A percentile compares a stretch with the other conserved stretches of the same genome.
Conservation (phyloP, 1,140 invertebrate genomes). For the Drosophila azteca region DNA sequence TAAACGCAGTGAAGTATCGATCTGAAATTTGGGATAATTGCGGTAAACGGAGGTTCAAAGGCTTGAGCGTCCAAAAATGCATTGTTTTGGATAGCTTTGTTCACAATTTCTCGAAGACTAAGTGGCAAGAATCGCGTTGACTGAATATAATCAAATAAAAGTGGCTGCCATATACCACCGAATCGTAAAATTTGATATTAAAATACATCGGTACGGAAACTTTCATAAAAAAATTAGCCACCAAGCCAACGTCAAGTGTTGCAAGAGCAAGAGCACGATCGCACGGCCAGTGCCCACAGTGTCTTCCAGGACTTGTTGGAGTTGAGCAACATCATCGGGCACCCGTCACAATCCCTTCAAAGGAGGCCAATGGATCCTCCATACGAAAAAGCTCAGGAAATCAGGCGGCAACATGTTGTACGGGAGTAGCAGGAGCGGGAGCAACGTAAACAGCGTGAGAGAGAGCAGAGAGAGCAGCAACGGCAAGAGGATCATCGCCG, state of each 20-base stretch:
- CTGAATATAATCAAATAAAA: no score
- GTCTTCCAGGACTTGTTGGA: constrained; percentile 65
- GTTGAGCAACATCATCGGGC: constrained; percentile 67
- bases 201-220: no score
- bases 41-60: no score
- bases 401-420: constrained; percentile 11
- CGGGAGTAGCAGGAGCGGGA: constrained; percentile 18
- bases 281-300: constrained; percentile 15
- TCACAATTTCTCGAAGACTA: no score
- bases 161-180: no score
- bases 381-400: constrained; percentile 18
- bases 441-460: not conserved
- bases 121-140: no score
- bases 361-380: constrained; percentile 12
- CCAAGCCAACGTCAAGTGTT: constrained; percentile 61
- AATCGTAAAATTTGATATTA: no score
- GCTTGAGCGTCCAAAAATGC: no score
- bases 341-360: constrained; percentile 33
- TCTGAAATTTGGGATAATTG: no score
- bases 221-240: not conserved
- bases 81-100: no score
- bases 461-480: not conserved
- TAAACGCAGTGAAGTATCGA: no score
- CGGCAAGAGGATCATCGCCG: constrained; percentile 10
- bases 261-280: constrained; percentile 48